Percentiles rank a stretch among this genome's conserved stretches.
phyloP scores from a whole-genome alignment of 64 coral and sea anemone genomes.

The Stichodactyla mertensii region DNA sequence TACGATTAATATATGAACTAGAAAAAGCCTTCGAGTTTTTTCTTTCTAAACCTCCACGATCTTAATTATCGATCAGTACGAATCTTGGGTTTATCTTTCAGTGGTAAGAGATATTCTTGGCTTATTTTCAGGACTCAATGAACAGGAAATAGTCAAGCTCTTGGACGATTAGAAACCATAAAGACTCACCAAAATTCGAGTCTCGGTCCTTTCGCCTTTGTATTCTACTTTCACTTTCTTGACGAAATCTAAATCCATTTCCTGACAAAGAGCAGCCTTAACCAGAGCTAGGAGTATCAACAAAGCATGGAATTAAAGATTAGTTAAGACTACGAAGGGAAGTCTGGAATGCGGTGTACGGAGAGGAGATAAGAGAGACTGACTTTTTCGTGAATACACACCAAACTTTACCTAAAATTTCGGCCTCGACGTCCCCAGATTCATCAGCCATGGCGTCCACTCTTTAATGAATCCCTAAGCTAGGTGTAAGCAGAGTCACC shows the following conservation, averaged over 20 bases:
- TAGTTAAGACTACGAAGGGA: background rate
- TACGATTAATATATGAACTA: background rate
- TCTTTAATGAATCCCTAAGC: conserved; percentile 5
- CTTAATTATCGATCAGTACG: background rate
- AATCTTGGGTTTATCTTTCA: background rate
- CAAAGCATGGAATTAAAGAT: conserved; percentile 14
- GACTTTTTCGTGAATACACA: background rate
- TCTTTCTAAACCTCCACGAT: background rate
- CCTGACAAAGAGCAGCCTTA: conserved; percentile 54
- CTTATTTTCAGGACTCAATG: conserved; percentile 14
- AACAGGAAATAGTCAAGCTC: conserved; percentile 8
- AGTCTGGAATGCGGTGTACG: conserved; percentile 1
- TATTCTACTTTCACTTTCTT: conserved; percentile 83
- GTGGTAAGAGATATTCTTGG: conserved; percentile 2
- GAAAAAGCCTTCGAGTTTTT: background rate
- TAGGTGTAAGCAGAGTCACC: background rate
- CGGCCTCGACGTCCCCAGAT: conserved; percentile 32
- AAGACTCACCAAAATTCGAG: conserved; percentile 69
- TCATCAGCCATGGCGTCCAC: conserved; percentile 41
- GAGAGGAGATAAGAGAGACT: background rate
- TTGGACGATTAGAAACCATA: conserved; percentile 13
- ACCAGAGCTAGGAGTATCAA: conserved; percentile 45
- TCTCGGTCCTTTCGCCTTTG: conserved; percentile 74
- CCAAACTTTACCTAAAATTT: conserved; percentile 3
- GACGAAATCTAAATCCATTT: conserved; percentile 65